Conservation (phyloP, 35 echinoderm and acorn worm genomes). For the Lytechinus variegatus region DNA sequence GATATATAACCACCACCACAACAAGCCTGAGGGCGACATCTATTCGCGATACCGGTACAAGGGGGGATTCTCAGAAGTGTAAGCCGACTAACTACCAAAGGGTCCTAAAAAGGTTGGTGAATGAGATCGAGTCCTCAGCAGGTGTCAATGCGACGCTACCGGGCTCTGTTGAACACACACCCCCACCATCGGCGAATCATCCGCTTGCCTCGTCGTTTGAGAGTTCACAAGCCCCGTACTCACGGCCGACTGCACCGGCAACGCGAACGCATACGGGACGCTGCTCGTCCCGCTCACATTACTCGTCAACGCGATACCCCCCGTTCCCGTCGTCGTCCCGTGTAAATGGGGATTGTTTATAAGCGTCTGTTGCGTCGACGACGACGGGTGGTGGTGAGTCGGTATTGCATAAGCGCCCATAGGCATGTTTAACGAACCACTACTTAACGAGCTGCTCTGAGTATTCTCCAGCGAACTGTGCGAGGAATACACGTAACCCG, state of each 20-base stretch:
- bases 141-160: conserved; percentile 89
- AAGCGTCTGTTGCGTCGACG: conserved; percentile 38
- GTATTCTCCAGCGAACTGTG: conserved; percentile 76
- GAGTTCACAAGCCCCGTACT: conserved; percentile 70
- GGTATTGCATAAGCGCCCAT: conserved; percentile 66
- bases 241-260: conserved; percentile 70
- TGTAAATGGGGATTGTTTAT: conserved; percentile 49
- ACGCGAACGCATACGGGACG: conserved; percentile 56
- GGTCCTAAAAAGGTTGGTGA: not conserved
- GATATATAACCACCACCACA: not conserved
- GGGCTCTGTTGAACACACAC: conserved; percentile 99
- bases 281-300: conserved; percentile 27
- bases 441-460: conserved; percentile 53
- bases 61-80: conserved; percentile 33
- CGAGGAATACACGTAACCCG: conserved; percentile 70
- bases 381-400: conserved; percentile 56
- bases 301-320: conserved; percentile 50
- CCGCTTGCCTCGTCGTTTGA: conserved; percentile 58
- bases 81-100: not conserved
- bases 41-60: not conserved
- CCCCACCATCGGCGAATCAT: conserved; percentile 98
- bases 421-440: conserved; percentile 67
- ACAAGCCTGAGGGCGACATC: conserved; percentile 29
- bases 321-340: conserved; percentile 50
- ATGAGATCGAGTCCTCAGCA: conserved; percentile 31